Base-by-base conservation (phyloP, 1,140 invertebrate genomes). In the Heliothis subflexa region DNA sequence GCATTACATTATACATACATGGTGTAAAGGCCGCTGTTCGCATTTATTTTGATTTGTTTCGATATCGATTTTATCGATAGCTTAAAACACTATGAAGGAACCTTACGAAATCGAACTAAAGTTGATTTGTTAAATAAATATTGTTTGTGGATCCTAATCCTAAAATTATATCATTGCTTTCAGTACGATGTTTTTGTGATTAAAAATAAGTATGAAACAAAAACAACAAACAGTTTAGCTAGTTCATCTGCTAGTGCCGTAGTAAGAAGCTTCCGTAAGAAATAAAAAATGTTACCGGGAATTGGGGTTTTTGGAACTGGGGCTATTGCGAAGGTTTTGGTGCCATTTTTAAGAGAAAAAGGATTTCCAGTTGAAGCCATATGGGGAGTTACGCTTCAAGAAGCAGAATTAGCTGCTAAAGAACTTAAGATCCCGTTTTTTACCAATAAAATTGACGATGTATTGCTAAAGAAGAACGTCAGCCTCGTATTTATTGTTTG, bases 281-380 rank as follows among this genome's bases (percentile, higher is more conserved):
- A 52, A 72, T 28, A 50, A 88, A 80, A 49, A 86, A 95, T 95
- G 94, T 85, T 95, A 74, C 98, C 98, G 66, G 98, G 98, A 82
- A 98, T 99, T 84, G 99, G 98, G 81, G 97, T 99, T 12, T 99
- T 99, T 94, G 99, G 99, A 59, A 99, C 98, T 64, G 97, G 98
- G 18, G 97, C 97, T 85, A 96, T 98, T 47, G 98, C 98, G 0
- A 97, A 97, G 91, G 96, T 98, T 68, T 96, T 99, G 55, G 98
- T 99, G n/a, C 98, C 98, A 0, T 97, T 98, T 88, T 94, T 99
- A 33, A 96, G 98, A 81, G 97, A 98, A 82, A 98, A 98, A 89
- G 98, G 98, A 12, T 98, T 98, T 86, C 96, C 97, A 91, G 97
- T 99, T 12, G 97, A 98, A 94, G 98, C 98, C 55, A 96, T 99